Conservation (phyloP, 2,888 invertebrate species). For the Coelinius sp. region DNA sequence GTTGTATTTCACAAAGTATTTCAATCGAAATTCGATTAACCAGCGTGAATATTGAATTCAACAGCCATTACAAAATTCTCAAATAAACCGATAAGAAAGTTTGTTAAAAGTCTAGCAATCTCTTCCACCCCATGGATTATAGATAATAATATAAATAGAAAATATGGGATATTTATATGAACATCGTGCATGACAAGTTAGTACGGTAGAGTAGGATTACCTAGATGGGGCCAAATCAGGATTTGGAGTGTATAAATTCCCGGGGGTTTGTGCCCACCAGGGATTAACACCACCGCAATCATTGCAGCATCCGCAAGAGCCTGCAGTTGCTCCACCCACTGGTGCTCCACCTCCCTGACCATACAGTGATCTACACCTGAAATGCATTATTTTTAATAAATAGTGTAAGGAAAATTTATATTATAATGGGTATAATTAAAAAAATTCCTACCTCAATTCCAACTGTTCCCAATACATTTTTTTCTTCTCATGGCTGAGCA, state of each 20-base stretch:
- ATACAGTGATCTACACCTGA: conserved; percentile 82
- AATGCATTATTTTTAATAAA: conserved; percentile 4
- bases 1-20: neutral
- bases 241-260: conserved; percentile 88
- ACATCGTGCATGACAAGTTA: conserved; percentile 27
- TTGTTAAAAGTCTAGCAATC: neutral
- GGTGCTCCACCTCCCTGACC: conserved; percentile 73
- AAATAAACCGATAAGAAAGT: neutral
- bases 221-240: conserved; percentile 75
- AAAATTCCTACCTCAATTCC: conserved; percentile 75
- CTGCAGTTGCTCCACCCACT: conserved; percentile 65
- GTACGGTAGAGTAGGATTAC: conserved; percentile 48
- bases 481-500: conserved; percentile 91
- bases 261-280: conserved; percentile 75
- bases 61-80: neutral
- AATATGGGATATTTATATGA: neutral
- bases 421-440: neutral
- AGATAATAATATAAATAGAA: conserved; percentile 32
- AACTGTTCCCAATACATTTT: conserved; percentile 96
- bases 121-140: neutral
- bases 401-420: neutral
- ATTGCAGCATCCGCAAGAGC: conserved; percentile 79
- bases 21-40: neutral
- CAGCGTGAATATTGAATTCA: neutral
- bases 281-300: conserved; percentile 77